Percentiles rank a stretch among this genome's conserved stretches.
Evolutionary conservation across 1,140 invertebrate genomes (phyloP).

Genomic region (Drosophila fuyamai): DNA sequence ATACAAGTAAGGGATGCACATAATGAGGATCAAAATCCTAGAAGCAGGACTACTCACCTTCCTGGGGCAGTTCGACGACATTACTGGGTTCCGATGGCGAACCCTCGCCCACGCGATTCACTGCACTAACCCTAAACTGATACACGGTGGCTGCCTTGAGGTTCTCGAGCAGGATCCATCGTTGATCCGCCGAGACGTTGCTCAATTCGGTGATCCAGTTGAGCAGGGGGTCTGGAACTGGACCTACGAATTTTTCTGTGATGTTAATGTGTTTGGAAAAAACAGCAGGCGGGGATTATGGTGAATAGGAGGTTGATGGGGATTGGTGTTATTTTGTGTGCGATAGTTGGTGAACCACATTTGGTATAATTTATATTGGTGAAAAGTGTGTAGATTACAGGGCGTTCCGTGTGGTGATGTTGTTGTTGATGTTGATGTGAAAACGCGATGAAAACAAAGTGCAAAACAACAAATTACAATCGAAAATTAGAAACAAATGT

Average conservation of each 20-base stretch:
- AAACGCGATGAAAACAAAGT: constrained; percentile 37
- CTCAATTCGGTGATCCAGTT: constrained; percentile 95
- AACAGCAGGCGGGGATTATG: constrained; percentile 16
- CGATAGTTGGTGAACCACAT: background rate
- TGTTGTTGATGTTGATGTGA: constrained; percentile 40
- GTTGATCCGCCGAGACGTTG: constrained; percentile 92
- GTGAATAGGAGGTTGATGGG: constrained; percentile 1
- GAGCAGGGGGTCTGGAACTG: constrained; percentile 91
- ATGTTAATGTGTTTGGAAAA: constrained; percentile 77
- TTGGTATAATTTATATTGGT: constrained; percentile 2
- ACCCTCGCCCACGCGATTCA: constrained; percentile 98
- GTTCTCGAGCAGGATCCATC: constrained; percentile 92
- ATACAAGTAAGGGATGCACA: constrained; percentile 7
- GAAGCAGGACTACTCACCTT: constrained; percentile 89
- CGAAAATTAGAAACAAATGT: constrained; percentile 42
- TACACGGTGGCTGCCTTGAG: constrained; percentile 97
- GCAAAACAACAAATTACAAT: constrained; percentile 55
- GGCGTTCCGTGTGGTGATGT: constrained; percentile 27
- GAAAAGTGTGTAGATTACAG: constrained; percentile 17
- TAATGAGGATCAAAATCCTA: constrained; percentile 1
- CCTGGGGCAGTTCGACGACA: constrained; percentile 94
- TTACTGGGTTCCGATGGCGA: constrained; percentile 94
- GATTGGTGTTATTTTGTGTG: constrained; percentile 3
- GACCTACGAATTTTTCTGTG: constrained; percentile 88
- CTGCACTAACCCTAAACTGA: constrained; percentile 97